Percentiles rank a stretch among this genome's conserved stretches.
These are phyloP conservation scores for Resseliella maxima DNA, from an alignment of 2,888 invertebrate genomes.

Conservation along the genomic window DNA sequence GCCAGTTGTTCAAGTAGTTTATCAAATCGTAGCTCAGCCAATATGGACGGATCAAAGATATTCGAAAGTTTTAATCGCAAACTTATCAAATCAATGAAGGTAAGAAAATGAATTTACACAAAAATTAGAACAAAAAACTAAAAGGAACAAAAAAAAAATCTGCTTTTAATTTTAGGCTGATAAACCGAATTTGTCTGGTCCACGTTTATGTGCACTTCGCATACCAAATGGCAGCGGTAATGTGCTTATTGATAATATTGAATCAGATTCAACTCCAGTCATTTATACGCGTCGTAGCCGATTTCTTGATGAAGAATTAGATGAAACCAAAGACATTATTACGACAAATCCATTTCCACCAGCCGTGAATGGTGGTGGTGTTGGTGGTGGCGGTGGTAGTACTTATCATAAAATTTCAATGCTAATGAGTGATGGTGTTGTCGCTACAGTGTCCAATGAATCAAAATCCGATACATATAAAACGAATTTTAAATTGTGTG, in stretches of 20 bases:
- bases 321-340: conserved; percentile 67
- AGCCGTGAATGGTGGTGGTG: conserved; percentile 58
- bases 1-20: conserved; percentile 67
- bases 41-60: conserved; percentile 66
- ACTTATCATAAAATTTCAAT: conserved; percentile 57
- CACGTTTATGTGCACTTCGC: conserved; percentile 80
- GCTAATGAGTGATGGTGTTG: conserved; percentile 57
- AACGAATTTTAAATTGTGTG: conserved; percentile 50
- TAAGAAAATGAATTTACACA: conserved; percentile 59
- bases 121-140: conserved; percentile 62
- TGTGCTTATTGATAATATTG: conserved; percentile 82
- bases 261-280: conserved; percentile 78
- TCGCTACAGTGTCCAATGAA: background rate
- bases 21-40: conserved; percentile 64
- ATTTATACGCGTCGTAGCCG: conserved; percentile 75
- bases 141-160: conserved; percentile 64
- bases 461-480: conserved; percentile 56
- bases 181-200: conserved; percentile 70
- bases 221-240: conserved; percentile 84
- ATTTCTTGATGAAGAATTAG: conserved; percentile 66
- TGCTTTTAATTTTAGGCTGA: conserved; percentile 63
- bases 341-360: conserved; percentile 61
- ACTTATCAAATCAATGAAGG: conserved; percentile 68
- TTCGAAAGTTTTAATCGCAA: conserved; percentile 68
- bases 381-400: conserved; percentile 56